Evolutionary conservation across 2,113 vertebrate species (phyloP).

Genomic region (Oceanodroma tethys): DNA sequence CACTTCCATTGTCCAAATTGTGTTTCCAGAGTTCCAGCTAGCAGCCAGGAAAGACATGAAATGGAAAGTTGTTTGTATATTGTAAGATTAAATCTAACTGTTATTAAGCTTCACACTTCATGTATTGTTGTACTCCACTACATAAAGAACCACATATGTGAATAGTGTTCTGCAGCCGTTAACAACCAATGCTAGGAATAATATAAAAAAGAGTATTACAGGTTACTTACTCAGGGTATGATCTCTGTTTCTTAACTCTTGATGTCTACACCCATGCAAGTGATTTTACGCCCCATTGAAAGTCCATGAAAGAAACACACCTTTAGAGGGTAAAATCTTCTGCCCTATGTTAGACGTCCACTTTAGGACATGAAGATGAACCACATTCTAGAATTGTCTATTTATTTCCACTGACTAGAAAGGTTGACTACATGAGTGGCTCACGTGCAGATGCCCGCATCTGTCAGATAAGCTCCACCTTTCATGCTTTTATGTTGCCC

Average conservation of each 20-base stretch:
- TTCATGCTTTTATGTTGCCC: neutral
- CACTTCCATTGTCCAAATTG: neutral
- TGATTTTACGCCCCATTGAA: neutral
- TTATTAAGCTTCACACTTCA: neutral
- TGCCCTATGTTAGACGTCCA: neutral
- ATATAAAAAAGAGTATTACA: neutral
- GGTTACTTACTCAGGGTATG: neutral
- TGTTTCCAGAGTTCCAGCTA: neutral
- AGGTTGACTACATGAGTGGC: neutral
- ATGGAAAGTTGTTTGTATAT: neutral
- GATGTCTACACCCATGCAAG: neutral
- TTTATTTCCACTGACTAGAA: neutral
- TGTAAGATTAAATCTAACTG: neutral
- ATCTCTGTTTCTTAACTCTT: neutral
- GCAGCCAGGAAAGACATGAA: neutral
- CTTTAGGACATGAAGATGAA: neutral
- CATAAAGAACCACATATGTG: neutral
- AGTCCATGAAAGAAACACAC: neutral
- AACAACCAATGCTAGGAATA: neutral
- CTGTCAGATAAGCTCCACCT: neutral
- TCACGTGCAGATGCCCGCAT: neutral
- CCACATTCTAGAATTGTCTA: neutral
- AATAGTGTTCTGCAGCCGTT: neutral
- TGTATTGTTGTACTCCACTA: neutral
- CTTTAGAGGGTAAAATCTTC: neutral